Conservation (phyloP, 2,888 invertebrate species). For the Steinernema scapterisci region DNA sequence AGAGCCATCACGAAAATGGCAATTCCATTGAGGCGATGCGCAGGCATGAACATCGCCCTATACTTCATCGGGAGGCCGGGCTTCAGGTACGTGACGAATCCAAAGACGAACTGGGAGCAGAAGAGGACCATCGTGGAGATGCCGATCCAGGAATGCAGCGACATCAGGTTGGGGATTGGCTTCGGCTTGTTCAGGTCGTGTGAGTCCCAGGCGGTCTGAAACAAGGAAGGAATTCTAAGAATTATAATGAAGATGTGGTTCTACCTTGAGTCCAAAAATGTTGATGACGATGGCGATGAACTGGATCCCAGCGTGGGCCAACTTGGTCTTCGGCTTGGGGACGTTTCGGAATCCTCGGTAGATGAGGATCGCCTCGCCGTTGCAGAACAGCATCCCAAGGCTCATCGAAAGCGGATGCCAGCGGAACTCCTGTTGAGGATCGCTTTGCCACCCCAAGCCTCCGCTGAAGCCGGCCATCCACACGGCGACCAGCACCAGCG, state of each 20-base stretch:
- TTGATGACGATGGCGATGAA: conserved; percentile 35
- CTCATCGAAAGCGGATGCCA: conserved; percentile 43
- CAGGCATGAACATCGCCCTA: conserved; percentile 37
- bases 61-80: conserved; percentile 40
- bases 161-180: conserved; percentile 38
- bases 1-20: conserved; percentile 39
- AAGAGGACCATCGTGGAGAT: conserved; percentile 37
- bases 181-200: conserved; percentile 37
- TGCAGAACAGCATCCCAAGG: conserved; percentile 40
- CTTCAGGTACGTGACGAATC: conserved; percentile 36
- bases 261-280: conserved; percentile 39
- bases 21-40: conserved; percentile 38
- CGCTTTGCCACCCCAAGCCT: conserved; percentile 37
- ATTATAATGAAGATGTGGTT: background rate
- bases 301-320: conserved; percentile 38
- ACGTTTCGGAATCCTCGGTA: conserved; percentile 42
- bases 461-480: conserved; percentile 13
- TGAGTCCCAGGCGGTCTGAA: conserved; percentile 41
- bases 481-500: background rate
- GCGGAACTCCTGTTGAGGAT: conserved; percentile 39
- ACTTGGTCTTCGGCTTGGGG: conserved; percentile 38
- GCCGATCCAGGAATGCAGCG: conserved; percentile 44
- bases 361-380: conserved; percentile 45
- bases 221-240: too few relatives aligned
- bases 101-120: conserved; percentile 38